Conservation (phyloP, 2,113 vertebrate species). For the Dolichotis patagonum region DNA sequence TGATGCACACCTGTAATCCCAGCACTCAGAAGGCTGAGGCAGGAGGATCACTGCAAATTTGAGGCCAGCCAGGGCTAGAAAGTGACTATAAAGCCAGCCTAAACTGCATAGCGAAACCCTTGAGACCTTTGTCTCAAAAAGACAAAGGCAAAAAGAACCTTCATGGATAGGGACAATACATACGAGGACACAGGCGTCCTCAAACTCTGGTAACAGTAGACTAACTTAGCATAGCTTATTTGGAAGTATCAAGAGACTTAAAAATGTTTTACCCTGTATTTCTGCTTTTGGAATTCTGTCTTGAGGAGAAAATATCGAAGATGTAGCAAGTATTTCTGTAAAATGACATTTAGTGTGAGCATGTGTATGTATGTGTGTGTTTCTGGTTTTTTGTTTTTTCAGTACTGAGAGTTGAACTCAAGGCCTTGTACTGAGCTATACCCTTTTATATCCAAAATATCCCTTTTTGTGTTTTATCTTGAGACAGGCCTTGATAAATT, state of each 20-base stretch:
- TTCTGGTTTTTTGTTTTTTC: neutral
- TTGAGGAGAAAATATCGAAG: neutral
- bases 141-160: neutral
- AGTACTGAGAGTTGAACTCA: neutral
- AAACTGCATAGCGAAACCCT: neutral
- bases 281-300: neutral
- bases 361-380: neutral
- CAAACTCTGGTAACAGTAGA: neutral
- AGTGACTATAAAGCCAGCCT: neutral
- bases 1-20: neutral
- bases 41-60: too few species aligned
- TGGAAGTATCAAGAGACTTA: neutral
- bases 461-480: neutral
- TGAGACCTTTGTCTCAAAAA: neutral
- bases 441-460: neutral
- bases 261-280: neutral
- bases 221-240: neutral
- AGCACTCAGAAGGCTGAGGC: neutral
- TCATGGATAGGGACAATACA: neutral
- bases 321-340: neutral
- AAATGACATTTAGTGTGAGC: neutral
- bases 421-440: neutral
- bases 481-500: neutral
- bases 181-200: neutral
- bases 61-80: neutral